A percentile compares a stretch with the other conserved stretches of the same genome.
Conservation (phyloP, 2,888 invertebrate species). For the Lycaena phlaeas region DNA sequence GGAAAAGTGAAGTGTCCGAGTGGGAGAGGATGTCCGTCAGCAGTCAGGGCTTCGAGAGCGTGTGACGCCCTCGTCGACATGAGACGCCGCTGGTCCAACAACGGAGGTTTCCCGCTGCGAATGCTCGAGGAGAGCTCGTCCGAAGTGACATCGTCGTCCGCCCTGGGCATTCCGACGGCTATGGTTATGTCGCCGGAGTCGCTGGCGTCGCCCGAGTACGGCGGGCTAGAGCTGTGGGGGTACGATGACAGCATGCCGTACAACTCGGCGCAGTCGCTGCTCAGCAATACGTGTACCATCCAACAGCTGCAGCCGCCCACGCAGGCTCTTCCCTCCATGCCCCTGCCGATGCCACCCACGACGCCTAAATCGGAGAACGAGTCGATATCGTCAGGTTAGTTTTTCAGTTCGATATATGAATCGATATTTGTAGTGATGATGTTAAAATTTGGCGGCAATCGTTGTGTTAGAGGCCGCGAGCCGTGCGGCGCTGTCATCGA, state of each 20-base stretch:
- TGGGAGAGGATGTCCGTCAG: slow-evolving; percentile 62
- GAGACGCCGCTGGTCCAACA: slow-evolving; percentile 86
- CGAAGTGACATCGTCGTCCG: slow-evolving; percentile 84
- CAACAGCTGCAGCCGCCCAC: slow-evolving; percentile 63
- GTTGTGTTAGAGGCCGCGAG: slow-evolving; percentile 25
- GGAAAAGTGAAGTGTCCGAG: slow-evolving; percentile 67
- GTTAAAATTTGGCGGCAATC: slow-evolving; percentile 47
- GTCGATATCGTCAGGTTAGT: slow-evolving; percentile 69
- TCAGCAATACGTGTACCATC: slow-evolving; percentile 62
- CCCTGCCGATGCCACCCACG: slow-evolving; percentile 62
- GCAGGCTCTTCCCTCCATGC: slow-evolving; percentile 69
- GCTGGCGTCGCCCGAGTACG: slow-evolving; percentile 82
- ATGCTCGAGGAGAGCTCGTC: slow-evolving; percentile 82
- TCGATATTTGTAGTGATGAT: slow-evolving; percentile 13
- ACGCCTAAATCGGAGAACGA: slow-evolving; percentile 70
- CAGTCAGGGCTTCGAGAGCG: slow-evolving; percentile 47
- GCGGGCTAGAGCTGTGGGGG: slow-evolving; percentile 88
- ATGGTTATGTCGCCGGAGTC: slow-evolving; percentile 86
- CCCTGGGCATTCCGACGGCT: slow-evolving; percentile 79
- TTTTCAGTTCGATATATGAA: neutral
- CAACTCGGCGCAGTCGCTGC: slow-evolving; percentile 54
- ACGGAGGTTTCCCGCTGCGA: slow-evolving; percentile 78
- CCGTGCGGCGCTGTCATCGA: slow-evolving; percentile 57
- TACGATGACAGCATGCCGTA: slow-evolving; percentile 71
- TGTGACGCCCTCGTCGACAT: slow-evolving; percentile 71